A percentile compares a stretch with the other conserved stretches of the same genome.
Conservation (phyloP, 1,140 invertebrate genomes). For the Steinernema khuongi region DNA sequence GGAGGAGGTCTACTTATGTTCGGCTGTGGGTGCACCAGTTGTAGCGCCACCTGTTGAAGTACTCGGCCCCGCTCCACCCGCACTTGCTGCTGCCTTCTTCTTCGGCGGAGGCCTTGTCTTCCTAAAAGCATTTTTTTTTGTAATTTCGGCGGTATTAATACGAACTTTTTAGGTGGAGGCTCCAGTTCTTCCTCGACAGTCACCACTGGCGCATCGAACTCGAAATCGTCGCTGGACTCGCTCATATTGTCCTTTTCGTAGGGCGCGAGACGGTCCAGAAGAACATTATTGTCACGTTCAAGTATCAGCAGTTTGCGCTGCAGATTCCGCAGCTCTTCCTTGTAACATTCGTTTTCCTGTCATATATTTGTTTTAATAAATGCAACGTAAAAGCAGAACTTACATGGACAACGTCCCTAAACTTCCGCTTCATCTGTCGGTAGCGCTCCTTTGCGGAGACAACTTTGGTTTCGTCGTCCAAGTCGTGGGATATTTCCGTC, state of each 20-base stretch:
- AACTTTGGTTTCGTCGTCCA: conserved; percentile 7
- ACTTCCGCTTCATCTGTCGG: conserved; percentile 44
- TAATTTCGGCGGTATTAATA: not conserved
- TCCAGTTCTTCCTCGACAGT: conserved; percentile 42
- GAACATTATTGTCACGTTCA: conserved; percentile 51
- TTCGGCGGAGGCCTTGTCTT: not conserved
- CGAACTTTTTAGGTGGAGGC: conserved; percentile 34
- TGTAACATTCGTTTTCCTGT: conserved; percentile 55
- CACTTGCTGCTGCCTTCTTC: not conserved
- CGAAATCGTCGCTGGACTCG: conserved; percentile 41
- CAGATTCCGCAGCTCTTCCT: conserved; percentile 51
- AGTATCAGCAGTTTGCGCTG: conserved; percentile 52
- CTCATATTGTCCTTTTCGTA: conserved; percentile 38
- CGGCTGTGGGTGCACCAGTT: not conserved
- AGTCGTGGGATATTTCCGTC: not conserved
- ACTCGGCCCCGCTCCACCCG: not conserved
- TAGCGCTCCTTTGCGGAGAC: conserved; percentile 43
- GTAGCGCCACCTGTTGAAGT: conserved; percentile 21
- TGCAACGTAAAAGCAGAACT: conserved; percentile 29
- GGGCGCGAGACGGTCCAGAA: conserved; percentile 39
- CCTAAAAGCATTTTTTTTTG: not conserved
- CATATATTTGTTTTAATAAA: conserved; percentile 18
- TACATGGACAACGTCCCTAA: conserved; percentile 54
- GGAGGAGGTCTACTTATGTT: not conserved
- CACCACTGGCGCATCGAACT: conserved; percentile 42